Conservation (phyloP, 2,888 invertebrate genomes). For the Amiota minor region DNA sequence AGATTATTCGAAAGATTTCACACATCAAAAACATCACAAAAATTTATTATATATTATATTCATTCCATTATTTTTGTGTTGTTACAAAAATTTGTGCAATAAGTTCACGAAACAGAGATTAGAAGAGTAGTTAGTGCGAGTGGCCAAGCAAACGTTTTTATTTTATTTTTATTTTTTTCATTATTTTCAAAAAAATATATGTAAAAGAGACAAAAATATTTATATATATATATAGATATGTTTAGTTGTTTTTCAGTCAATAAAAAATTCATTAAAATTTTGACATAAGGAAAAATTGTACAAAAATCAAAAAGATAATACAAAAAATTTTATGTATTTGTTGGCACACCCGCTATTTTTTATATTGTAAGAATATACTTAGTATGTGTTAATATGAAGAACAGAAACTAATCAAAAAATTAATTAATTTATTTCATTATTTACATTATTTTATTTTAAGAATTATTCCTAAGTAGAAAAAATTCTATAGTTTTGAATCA, state of each 20-base stretch:
- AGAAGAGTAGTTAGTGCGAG: slow-evolving; percentile 59
- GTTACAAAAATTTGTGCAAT: slow-evolving; percentile 59
- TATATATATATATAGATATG: slow-evolving; percentile 64
- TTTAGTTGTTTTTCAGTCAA: slow-evolving; percentile 49
- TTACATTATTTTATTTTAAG: no score
- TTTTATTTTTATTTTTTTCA: no score
- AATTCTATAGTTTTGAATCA: no score
- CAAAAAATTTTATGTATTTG: slow-evolving; percentile 54
- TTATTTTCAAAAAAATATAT: slow-evolving; percentile 30
- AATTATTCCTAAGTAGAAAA: no score
- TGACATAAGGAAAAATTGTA: not conserved
- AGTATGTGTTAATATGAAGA: not conserved
- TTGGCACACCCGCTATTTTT: slow-evolving; percentile 64
- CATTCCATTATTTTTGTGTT: slow-evolving; percentile 45
- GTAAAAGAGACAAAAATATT: slow-evolving; percentile 53
- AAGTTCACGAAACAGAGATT: slow-evolving; percentile 63
- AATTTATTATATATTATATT: not conserved
- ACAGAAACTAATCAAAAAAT: no score
- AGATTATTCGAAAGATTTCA: slow-evolving; percentile 14
- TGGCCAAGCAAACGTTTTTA: slow-evolving; percentile 59
- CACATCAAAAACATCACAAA: slow-evolving; percentile 65
- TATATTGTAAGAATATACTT: slow-evolving; percentile 27
- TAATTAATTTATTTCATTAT: no score
- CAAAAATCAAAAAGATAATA: slow-evolving; percentile 23
- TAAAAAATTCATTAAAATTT: slow-evolving; percentile 1